Conservation (phyloP, 2,797 vertebrate genomes). For the Artibeus jamaicensis region DNA sequence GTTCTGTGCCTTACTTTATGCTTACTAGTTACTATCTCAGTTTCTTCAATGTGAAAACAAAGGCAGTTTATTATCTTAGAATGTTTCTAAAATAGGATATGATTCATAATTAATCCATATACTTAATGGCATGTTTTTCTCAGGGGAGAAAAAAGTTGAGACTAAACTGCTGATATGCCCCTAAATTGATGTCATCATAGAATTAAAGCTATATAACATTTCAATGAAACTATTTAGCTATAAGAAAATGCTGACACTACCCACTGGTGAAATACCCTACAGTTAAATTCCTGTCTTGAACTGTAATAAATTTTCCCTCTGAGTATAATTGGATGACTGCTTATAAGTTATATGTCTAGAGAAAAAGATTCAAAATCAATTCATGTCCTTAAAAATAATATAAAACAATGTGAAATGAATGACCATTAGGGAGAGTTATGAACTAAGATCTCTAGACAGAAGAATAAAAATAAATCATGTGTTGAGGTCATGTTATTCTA, state of each 20-base stretch:
- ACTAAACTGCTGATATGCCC: background rate
- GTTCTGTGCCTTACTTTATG: background rate
- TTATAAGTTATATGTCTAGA: slow-evolving; percentile 17
- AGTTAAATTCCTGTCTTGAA: background rate
- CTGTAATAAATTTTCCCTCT: background rate
- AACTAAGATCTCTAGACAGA: background rate
- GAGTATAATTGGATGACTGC: slow-evolving; percentile 28
- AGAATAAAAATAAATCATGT: background rate
- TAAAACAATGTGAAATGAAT: background rate
- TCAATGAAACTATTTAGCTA: background rate
- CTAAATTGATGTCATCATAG: background rate
- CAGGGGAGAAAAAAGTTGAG: background rate
- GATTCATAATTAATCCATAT: background rate
- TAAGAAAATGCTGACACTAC: background rate
- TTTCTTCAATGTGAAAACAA: background rate
- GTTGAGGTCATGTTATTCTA: background rate
- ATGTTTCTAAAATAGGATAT: background rate
- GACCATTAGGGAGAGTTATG: background rate
- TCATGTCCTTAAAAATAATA: background rate
- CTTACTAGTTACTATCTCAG: background rate
- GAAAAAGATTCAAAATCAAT: slow-evolving; percentile 41
- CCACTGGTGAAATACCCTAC: background rate
- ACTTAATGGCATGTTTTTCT: background rate
- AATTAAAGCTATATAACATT: background rate
- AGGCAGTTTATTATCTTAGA: background rate